These are phyloP conservation scores for Trinorchestia longiramus DNA, from an alignment of 1,140 invertebrate species.

Conservation along the genomic window DNA sequence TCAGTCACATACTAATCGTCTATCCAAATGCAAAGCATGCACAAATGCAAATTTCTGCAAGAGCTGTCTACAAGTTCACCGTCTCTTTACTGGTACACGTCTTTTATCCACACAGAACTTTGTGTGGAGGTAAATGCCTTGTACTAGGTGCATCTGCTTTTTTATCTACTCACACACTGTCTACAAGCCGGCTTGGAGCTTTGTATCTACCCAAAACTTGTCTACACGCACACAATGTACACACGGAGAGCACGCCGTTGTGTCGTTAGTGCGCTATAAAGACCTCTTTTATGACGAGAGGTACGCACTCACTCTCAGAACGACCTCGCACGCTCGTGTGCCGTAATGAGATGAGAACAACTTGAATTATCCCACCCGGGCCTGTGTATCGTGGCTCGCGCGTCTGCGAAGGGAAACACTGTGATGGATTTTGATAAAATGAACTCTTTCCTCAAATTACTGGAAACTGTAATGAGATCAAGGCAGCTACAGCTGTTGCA, in stretches of 20 bases:
- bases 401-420: neutral
- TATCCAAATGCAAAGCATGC: too few relatives aligned
- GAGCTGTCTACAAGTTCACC: too few relatives aligned
- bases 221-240: neutral
- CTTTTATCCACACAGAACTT: too few relatives aligned
- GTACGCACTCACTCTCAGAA: conserved; percentile 1
- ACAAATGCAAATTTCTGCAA: too few relatives aligned
- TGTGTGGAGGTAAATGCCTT: neutral
- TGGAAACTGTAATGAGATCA: neutral
- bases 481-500: neutral
- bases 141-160: neutral
- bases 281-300: conserved; percentile 57
- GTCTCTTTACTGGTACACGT: too few relatives aligned
- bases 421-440: neutral
- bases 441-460: neutral
- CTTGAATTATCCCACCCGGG: neutral
- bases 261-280: conserved; percentile 23
- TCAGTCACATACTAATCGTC: too few relatives aligned
- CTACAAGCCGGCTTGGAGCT: neutral
- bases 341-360: conserved; percentile 27
- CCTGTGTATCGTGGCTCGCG: neutral
- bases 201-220: neutral
- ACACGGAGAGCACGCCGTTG: neutral
- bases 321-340: conserved; percentile 14
- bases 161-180: neutral